Evolutionary conservation across 2,888 invertebrate species (phyloP).

Genomic region (Patella pellucida): DNA sequence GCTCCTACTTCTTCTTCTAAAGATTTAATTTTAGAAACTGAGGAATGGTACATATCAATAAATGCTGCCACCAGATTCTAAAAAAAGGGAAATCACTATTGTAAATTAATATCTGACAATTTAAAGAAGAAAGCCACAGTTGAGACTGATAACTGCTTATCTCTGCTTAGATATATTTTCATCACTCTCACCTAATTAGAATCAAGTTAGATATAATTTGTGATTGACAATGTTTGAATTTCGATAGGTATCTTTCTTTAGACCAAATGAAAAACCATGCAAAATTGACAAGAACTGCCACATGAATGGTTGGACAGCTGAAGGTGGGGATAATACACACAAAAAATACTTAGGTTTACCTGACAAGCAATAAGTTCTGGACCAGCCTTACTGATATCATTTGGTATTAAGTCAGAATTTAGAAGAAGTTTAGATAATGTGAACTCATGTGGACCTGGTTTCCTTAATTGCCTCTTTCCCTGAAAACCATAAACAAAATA

Average conservation of each 20-base stretch:
- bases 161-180: no score
- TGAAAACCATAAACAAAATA: neutral
- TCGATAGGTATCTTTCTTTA: neutral
- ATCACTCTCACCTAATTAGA: no score
- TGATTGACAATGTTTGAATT: neutral
- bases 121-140: no score
- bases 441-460: conserved; percentile 29
- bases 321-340: neutral
- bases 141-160: no score
- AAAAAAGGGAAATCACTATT: neutral
- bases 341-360: conserved; percentile 34
- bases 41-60: conserved; percentile 61
- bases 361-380: conserved; percentile 64
- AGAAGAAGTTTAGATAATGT: conserved; percentile 56
- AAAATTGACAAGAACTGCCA: neutral
- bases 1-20: conserved; percentile 59
- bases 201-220: no score
- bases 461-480: conserved; percentile 32
- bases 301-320: neutral
- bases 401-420: conserved; percentile 64
- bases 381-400: conserved; percentile 60
- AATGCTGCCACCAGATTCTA: conserved; percentile 65
- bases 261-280: conserved; percentile 11
- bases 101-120: no score
- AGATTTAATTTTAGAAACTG: conserved; percentile 46